Base-by-base conservation (phyloP, 2,888 invertebrate species). In the Heteromurus nitidus region DNA sequence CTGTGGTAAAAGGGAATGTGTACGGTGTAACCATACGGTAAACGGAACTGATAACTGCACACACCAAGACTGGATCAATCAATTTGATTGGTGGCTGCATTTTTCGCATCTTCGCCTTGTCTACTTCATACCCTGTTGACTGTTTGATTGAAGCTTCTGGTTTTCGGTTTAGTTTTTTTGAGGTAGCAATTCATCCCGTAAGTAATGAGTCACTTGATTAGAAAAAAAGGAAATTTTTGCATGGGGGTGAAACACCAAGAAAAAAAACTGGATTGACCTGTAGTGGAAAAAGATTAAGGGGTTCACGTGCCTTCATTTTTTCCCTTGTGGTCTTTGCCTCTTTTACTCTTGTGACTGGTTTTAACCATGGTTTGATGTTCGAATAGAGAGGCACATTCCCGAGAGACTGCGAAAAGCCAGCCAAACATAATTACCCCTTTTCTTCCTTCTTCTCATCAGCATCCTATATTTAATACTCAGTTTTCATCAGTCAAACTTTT, bases 381-480 rank as follows among this genome's bases (percentile, higher is more conserved):
- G n/a, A n/a, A n/a, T n/a, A n/a, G n/a, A 44, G 28, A 62, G 65
- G 79, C 79, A 72, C 79, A 79, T 79, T 79, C 79, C 72, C 62
- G 18, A n/a, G n/a, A n/a, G n/a, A n/a, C n/a, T n/a, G n/a, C 24
- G 24, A 24, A 9, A 30, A 62, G 31, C 53, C 62, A 31, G 16
- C 3, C 3, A 62, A 58, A 79, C n/a, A 79, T 72, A 79, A 79
- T 79, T 65, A 72, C 26, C 79, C 20, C 22, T 70, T 72, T 77
- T 77, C 69, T 26, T 55, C 26, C 55, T 26, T n/a, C 2, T 22
- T 9, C 28, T 28, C 26, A 7, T n/a, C 60, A 26, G 70, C 62
- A 69, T 69, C 30, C 62, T 24, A 47, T 65, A 53, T 53, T 53
- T 9, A 64, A 73, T 73, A 53, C 72, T 72, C 65, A 55, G 79